Evolutionary conservation across 2,113 vertebrate species (phyloP), one percentile per base, ranked within the genome.

Genomic region (Peromyscus polionotus): DNA sequence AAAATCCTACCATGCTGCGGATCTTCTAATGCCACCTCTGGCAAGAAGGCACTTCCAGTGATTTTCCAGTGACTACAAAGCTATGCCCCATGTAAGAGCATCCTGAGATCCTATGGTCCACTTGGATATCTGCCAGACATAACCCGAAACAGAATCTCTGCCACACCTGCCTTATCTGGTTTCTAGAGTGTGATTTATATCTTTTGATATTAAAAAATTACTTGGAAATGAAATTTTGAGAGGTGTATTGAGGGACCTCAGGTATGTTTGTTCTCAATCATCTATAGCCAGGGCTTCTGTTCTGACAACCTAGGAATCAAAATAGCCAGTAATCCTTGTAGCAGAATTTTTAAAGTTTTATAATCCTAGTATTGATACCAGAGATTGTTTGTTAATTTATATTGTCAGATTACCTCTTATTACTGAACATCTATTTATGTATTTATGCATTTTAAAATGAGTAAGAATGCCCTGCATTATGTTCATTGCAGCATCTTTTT

Each of bases 121-220:
- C 6, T 90, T 84, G 80, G 51, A 79, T 63, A 63, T 68, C 63
- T 88, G 31, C 88, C 84, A 77, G 61, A 86, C 75, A 26, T 2
- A 77, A 92, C 63, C 31, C 1, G 4, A 94, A 91, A 93, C 79
- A 73, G 70, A 72, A 72, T 67, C 87, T 81, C 73, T 85, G 51
- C 54, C 75, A 91, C 24, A 90, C 22, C 28, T 81, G 14, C 33
- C 39, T 90, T 73, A 76, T 67, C 33, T 88, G 45, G 42, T 96
- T 95, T 96, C 95, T 93, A 70, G 65, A 59, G 7, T 36, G 39
- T 65, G 79, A 85, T 91, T 76, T 79, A 92, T 91, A 63, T 45
- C 28, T 93, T 89, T 75, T 73, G 31, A 51, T 67, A 36, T 86
- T 36, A 42, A 88, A 24, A 70, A 61, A 48, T 96, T 39, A 91